A percentile compares a stretch with the other conserved stretches of the same genome.
Evolutionary conservation across 2,797 vertebrate genomes (phyloP).

Genomic region (Helicolenus hilgendorfi): DNA sequence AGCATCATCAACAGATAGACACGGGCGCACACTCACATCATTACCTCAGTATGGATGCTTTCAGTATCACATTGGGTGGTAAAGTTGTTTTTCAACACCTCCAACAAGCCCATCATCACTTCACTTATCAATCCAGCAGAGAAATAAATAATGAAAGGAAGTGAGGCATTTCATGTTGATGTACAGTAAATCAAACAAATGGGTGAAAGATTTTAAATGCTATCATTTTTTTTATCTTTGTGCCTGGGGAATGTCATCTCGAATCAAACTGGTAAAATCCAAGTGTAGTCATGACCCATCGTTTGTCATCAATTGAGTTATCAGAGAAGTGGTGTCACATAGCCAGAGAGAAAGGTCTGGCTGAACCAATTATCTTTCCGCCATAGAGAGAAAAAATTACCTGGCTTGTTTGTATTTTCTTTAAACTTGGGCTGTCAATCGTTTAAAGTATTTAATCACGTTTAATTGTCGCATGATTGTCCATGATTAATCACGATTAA

Average conservation of each 20-base stretch:
- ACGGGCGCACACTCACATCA: not conserved
- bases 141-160: not conserved
- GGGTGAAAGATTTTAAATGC: not conserved
- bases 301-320: not conserved
- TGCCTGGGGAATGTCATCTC: not conserved
- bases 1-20: not conserved
- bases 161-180: not conserved
- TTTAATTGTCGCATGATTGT: no score
- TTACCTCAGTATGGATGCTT: not conserved
- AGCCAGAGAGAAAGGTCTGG: not conserved
- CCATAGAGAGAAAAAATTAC: not conserved
- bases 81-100: constrained; percentile 6
- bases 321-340: not conserved
- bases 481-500: no score
- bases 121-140: not conserved
- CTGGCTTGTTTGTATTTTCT: not conserved
- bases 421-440: not conserved
- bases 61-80: not conserved
- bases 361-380: not conserved
- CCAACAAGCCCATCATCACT: not conserved
- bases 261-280: not conserved
- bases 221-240: not conserved
- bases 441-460: no score
- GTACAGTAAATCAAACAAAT: not conserved
- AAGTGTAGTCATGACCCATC: not conserved